Conservation (phyloP, 2,888 invertebrate genomes). For the Brenthis hecate region DNA sequence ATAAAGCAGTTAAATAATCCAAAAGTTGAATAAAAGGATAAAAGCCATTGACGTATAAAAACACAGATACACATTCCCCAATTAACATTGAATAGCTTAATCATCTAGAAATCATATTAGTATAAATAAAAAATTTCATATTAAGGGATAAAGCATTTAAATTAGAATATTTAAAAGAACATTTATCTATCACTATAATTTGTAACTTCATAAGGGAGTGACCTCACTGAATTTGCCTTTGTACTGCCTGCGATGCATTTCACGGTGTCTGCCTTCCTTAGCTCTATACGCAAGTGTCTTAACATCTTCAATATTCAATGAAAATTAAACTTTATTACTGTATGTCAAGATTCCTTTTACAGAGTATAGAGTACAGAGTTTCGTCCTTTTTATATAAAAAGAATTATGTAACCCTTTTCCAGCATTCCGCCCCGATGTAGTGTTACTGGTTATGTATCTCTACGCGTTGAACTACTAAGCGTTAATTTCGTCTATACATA, state of each 20-base stretch:
- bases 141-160: not conserved
- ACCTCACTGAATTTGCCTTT: slow-evolving; percentile 34
- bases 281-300: not conserved
- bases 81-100: too few relatives aligned
- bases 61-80: too few relatives aligned
- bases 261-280: slow-evolving; percentile 31
- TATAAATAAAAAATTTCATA: too few relatives aligned
- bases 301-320: not conserved
- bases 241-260: slow-evolving; percentile 36
- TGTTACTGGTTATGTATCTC: slow-evolving; percentile 11
- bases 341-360: not conserved
- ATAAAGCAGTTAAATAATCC: too few relatives aligned
- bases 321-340: not conserved
- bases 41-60: too few relatives aligned
- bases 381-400: not conserved
- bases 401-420: slow-evolving; percentile 6
- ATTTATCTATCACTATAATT: slow-evolving; percentile 17
- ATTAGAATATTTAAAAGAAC: slow-evolving; percentile 14
- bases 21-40: too few relatives aligned
- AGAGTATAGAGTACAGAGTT: not conserved
- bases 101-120: too few relatives aligned
- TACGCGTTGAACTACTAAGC: not conserved
- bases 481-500: slow-evolving; percentile 1
- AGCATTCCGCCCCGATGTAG: slow-evolving; percentile 13
- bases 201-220: slow-evolving; percentile 23